These are phyloP conservation scores for Xenopus borealis DNA, from an alignment of 2,113 vertebrate genomes.

Conservation along the genomic window DNA sequence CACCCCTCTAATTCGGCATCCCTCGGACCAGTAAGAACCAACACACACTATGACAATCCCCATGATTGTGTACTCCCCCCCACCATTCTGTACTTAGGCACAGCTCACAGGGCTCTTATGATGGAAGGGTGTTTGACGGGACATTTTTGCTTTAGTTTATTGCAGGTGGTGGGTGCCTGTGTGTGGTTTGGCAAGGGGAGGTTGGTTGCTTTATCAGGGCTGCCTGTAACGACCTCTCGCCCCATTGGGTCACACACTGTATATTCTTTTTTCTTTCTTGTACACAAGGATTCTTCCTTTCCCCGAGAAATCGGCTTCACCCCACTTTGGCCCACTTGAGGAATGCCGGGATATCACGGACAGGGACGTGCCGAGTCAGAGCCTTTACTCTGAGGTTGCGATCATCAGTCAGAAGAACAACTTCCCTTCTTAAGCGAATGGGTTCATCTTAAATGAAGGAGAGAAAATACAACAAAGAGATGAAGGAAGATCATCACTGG, in stretches of 20 bases:
- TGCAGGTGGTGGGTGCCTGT: slow-evolving; percentile 43
- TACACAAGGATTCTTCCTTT: slow-evolving; percentile 55
- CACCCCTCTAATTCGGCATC: slow-evolving; percentile 45
- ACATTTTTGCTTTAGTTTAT: slow-evolving; percentile 56
- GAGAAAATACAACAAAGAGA: slow-evolving; percentile 36
- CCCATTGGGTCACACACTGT: slow-evolving; percentile 49
- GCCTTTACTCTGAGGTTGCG: slow-evolving; percentile 95
- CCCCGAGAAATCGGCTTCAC: slow-evolving; percentile 65
- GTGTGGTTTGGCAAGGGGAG: slow-evolving; percentile 28
- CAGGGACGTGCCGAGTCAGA: slow-evolving; percentile 91
- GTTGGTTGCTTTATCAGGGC: slow-evolving; percentile 14
- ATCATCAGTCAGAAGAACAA: slow-evolving; percentile 93
- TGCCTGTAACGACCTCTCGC: slow-evolving; percentile 44
- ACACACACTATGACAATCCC: slow-evolving; percentile 55
- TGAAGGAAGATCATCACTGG: not conserved
- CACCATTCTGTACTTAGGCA: slow-evolving; percentile 47
- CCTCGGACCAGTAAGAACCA: slow-evolving; percentile 48
- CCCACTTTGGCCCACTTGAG: slow-evolving; percentile 96
- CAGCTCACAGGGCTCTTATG: slow-evolving; percentile 52
- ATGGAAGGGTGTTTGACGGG: slow-evolving; percentile 52
- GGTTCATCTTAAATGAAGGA: slow-evolving; percentile 75
- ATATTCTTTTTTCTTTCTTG: slow-evolving; percentile 46
- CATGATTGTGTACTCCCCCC: slow-evolving; percentile 47
- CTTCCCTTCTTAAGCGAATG: slow-evolving; percentile 82
- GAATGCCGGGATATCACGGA: slow-evolving; percentile 94